A percentile compares a stretch with the other conserved stretches of the same genome.
Conservation (phyloP, 2,797 vertebrate genomes). For the Geotrypetes seraphini region DNA sequence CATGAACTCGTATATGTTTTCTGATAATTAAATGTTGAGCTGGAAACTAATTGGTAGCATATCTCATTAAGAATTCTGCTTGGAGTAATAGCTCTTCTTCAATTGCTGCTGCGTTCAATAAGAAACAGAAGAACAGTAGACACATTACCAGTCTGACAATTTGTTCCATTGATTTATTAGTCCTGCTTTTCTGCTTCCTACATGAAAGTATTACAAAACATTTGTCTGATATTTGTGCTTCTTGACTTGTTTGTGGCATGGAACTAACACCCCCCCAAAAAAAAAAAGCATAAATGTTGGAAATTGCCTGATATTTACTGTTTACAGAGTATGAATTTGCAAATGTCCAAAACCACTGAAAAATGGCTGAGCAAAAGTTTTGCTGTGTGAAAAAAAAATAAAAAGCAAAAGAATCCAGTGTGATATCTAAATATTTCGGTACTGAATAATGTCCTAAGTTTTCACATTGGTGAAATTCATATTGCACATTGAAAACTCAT, state of each 20-base stretch:
- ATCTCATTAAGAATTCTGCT: slow-evolving; percentile 39
- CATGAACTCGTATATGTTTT: slow-evolving; percentile 11
- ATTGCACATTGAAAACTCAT: too few species aligned
- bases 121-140: slow-evolving; percentile 40
- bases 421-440: too few species aligned
- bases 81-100: slow-evolving; percentile 40
- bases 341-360: too few species aligned
- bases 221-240: slow-evolving; percentile 19
- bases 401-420: too few species aligned
- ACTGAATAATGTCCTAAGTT: too few species aligned
- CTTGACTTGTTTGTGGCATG: slow-evolving; percentile 18
- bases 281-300: neutral
- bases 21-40: slow-evolving; percentile 21
- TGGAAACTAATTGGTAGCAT: slow-evolving; percentile 38
- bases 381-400: too few species aligned
- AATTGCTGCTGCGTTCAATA: slow-evolving; percentile 36
- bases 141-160: slow-evolving; percentile 35
- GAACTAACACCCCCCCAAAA: too few species aligned
- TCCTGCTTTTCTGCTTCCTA: slow-evolving; percentile 17
- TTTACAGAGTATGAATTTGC: neutral
- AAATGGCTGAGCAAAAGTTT: too few species aligned
- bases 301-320: slow-evolving; percentile 1
- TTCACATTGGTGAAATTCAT: too few species aligned
- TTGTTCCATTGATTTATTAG: slow-evolving; percentile 51
- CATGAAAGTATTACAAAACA: slow-evolving; percentile 30